phyloP scores from a whole-genome alignment of 2,113 vertebrate genomes.

The Misgurnus anguillicaudatus region DNA sequence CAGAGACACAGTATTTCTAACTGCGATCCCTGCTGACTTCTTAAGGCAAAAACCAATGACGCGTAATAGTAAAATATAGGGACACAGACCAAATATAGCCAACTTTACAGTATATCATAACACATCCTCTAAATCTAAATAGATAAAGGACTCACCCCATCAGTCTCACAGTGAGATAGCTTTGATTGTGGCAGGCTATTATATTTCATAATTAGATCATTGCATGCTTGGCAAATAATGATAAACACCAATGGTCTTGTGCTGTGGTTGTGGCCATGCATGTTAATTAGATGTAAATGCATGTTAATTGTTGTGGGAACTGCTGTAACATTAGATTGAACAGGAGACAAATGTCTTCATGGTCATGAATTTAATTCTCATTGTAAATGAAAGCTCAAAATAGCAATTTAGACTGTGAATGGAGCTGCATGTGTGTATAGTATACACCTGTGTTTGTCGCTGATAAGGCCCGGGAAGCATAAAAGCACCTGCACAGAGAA shows the following conservation, averaged over 20 bases:
- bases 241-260: slow-evolving; percentile 35
- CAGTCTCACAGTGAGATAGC: slow-evolving; percentile 18
- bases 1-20: slow-evolving; percentile 1
- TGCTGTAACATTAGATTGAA: background rate
- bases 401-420: background rate
- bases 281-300: slow-evolving; percentile 35
- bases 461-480: background rate
- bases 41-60: slow-evolving; percentile 33
- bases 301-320: slow-evolving; percentile 28
- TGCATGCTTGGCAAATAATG: slow-evolving; percentile 33
- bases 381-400: slow-evolving; percentile 5
- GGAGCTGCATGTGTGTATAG: background rate
- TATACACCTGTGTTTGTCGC: background rate
- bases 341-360: slow-evolving; percentile 22
- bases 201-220: slow-evolving; percentile 46
- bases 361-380: slow-evolving; percentile 6
- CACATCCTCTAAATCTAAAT: background rate
- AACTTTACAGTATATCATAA: background rate
- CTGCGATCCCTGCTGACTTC: slow-evolving; percentile 44
- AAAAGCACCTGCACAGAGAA: background rate
- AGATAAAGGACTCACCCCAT: slow-evolving; percentile 23
- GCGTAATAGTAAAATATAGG: slow-evolving; percentile 23
- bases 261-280: background rate
- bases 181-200: slow-evolving; percentile 19
- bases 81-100: slow-evolving; percentile 31